Evolutionary conservation across 53 echinoderm and acorn worm genomes (phyloP).

Genomic region (Holothuria scabra): DNA sequence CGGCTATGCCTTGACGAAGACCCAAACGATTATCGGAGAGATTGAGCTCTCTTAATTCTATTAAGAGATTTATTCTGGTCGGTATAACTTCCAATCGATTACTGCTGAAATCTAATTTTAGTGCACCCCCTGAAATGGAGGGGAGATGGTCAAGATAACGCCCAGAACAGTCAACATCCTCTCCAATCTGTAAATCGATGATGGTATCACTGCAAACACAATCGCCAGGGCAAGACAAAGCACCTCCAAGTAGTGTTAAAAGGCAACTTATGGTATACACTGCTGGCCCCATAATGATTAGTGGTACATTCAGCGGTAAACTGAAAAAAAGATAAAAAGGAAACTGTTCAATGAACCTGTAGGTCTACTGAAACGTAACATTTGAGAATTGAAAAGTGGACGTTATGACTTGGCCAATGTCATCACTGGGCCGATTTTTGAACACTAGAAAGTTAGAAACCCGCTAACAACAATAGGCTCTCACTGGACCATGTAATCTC

Average conservation of each 20-base stretch:
- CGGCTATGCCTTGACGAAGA: background rate
- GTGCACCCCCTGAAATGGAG: background rate
- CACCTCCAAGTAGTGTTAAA: background rate
- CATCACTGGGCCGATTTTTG: too few relatives aligned
- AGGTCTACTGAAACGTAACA: too few relatives aligned
- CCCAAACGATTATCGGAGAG: constrained; percentile 19
- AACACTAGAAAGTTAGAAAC: too few relatives aligned
- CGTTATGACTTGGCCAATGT: too few relatives aligned
- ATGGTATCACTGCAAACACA: background rate
- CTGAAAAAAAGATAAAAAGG: too few relatives aligned
- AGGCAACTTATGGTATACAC: too few relatives aligned
- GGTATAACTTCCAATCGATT: constrained; percentile 1
- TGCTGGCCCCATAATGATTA: too few relatives aligned
- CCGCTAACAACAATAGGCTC: too few relatives aligned
- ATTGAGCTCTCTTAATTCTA: constrained; percentile 17
- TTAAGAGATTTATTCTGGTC: constrained; percentile 6
- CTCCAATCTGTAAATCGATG: constrained; percentile 1
- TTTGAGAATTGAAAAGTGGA: too few relatives aligned
- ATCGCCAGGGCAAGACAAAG: background rate
- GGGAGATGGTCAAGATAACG: background rate
- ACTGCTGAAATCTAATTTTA: constrained; percentile 21
- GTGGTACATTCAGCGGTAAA: too few relatives aligned
- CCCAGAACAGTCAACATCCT: constrained; percentile 8
- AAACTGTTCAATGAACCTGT: too few relatives aligned
- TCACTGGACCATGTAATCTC: too few relatives aligned